Evolutionary conservation across 2,797 vertebrate species (phyloP), one percentile per base, ranked within the genome.

Genomic region (Microchirus variegatus): DNA sequence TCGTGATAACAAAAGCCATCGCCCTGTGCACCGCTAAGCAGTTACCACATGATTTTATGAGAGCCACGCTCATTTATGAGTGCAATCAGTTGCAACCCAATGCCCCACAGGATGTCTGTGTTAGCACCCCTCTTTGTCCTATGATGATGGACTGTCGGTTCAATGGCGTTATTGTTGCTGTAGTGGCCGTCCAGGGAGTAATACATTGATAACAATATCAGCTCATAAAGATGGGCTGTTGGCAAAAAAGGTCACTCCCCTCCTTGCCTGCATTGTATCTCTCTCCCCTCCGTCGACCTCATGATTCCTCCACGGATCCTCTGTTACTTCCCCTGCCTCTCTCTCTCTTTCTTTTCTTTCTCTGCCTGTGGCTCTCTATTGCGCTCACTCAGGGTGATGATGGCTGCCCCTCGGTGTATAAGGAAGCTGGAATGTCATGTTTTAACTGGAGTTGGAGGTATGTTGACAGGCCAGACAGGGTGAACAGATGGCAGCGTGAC

Each of bases 401-500:
- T 55, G 84, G 84, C 81, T 82, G 81, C 71, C 83, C 87, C 75
- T 87, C 62, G 68, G 83, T 86, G 82, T 87, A 83, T 82, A 70
- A 81, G 80, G 82, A 87, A 87, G 85, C 82, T 77, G 88, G 85
- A 89, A 91, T 90, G 90, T 90, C 85, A 85, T 91, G 88, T 85
- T 90, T 92, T 85, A 89, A 87, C 84, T 81, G 71, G 78, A 88
- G 77, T 90, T 82, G 77, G 89, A 92, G 90, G 89, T 90, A 87
- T 85, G 85, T 78, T 92, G 91, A 93, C 92, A 91, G 90, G 87
- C 80, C 83, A 91, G 90, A 92, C 87, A 86, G 90, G 90, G 86
- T 79, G 89, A 90, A 92, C 93, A 93, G 92, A 94, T 93, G 93
- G 92, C 91, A 85, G 80, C 59, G 38, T 87, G 88, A 93, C 91